phyloP scores from a whole-genome alignment of 2,113 vertebrate species.

The Felis chaus region DNA sequence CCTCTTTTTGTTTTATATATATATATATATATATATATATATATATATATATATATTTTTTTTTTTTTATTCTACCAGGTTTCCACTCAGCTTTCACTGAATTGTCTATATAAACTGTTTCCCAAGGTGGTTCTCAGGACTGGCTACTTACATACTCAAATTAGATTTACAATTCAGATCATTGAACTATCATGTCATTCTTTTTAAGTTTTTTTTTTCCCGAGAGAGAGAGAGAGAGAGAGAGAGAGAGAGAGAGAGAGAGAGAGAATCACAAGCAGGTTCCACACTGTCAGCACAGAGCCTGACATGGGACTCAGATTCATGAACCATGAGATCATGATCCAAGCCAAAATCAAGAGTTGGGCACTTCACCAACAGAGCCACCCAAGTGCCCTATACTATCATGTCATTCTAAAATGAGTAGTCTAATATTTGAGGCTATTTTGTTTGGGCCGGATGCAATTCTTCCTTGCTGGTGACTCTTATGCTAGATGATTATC shows the following conservation, averaged over 20 bases:
- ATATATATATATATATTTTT: too few relatives aligned
- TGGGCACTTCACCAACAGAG: too few relatives aligned
- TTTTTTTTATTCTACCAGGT: neutral
- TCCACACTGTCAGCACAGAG: too few relatives aligned
- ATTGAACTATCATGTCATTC: neutral
- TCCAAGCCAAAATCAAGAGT: too few relatives aligned
- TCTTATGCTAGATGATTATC: neutral
- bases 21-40: neutral
- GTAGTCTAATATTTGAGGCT: neutral
- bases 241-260: too few relatives aligned
- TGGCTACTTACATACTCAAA: neutral
- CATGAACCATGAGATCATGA: too few relatives aligned
- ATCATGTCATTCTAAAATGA: neutral
- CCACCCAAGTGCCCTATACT: neutral
- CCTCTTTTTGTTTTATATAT: neutral
- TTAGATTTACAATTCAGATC: neutral
- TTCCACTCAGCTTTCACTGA: neutral
- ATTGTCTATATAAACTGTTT: neutral
- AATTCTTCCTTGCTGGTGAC: neutral
- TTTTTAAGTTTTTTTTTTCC: too few relatives aligned
- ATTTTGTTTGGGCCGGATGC: neutral
- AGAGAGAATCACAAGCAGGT: too few relatives aligned
- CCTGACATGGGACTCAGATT: too few relatives aligned
- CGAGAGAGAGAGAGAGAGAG: too few relatives aligned
- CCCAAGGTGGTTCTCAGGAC: neutral